A percentile compares a stretch with the other conserved stretches of the same genome.
These are phyloP conservation scores for Acleris literana DNA, from an alignment of 2,888 invertebrate genomes.

Conservation along the genomic window DNA sequence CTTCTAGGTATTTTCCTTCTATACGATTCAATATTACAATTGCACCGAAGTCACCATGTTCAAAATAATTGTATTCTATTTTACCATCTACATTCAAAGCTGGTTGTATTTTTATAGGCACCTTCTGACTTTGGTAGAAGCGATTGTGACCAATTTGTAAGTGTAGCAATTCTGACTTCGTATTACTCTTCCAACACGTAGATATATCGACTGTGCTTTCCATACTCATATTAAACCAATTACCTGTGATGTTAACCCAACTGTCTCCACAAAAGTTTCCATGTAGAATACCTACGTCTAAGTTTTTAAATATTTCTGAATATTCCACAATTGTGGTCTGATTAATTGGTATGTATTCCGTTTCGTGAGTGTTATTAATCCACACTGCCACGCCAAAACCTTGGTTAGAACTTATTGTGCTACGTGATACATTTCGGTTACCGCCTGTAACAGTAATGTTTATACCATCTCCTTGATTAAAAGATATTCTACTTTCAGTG, in stretches of 20 bases:
- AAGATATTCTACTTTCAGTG: slow-evolving; percentile 93
- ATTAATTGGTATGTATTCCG: slow-evolving; percentile 90
- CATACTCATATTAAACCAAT: slow-evolving; percentile 91
- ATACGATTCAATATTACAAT: slow-evolving; percentile 91
- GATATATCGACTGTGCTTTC: slow-evolving; percentile 91
- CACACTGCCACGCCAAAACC: slow-evolving; percentile 95
- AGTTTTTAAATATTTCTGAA: slow-evolving; percentile 93
- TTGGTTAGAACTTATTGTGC: slow-evolving; percentile 92
- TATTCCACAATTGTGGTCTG: slow-evolving; percentile 95
- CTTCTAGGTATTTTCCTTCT: slow-evolving; percentile 86
- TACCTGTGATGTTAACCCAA: slow-evolving; percentile 96
- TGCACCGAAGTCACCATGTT: slow-evolving; percentile 91
- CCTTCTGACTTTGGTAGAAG: slow-evolving; percentile 89
- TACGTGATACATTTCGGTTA: slow-evolving; percentile 94
- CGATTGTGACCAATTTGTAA: slow-evolving; percentile 94
- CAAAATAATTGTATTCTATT: slow-evolving; percentile 95
- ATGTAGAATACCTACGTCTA: slow-evolving; percentile 93
- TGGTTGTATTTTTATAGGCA: slow-evolving; percentile 91
- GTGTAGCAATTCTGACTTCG: slow-evolving; percentile 77
- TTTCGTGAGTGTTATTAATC: slow-evolving; percentile 92
- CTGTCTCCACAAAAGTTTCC: slow-evolving; percentile 96
- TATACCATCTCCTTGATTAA: slow-evolving; percentile 96
- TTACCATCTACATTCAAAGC: slow-evolving; percentile 90
- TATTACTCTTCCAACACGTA: slow-evolving; percentile 89
- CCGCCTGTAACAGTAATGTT: slow-evolving; percentile 98